Conservation (phyloP, 2,113 vertebrate species). For the Erythrocercus mccallii region DNA sequence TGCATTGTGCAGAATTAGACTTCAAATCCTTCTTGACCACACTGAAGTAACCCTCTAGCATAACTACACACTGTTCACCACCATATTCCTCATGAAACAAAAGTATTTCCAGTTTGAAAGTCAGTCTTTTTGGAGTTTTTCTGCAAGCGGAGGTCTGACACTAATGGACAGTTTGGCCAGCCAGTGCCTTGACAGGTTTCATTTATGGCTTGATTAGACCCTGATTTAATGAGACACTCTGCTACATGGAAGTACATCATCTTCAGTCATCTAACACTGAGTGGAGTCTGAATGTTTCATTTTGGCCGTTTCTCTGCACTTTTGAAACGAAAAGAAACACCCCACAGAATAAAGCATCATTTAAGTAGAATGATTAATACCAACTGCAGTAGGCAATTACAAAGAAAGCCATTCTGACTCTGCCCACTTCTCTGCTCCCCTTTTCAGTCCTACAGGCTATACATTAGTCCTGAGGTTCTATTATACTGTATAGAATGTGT, state of each 20-base stretch:
- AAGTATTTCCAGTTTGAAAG: neutral
- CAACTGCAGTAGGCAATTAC: slow-evolving; percentile 24
- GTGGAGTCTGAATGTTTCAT: neutral
- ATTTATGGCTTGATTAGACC: slow-evolving; percentile 43
- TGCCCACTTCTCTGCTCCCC: slow-evolving; percentile 34
- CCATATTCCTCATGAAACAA: neutral
- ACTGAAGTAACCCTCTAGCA: neutral
- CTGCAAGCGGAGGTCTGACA: neutral
- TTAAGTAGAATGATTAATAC: slow-evolving; percentile 29
- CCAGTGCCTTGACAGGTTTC: neutral
- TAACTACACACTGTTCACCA: neutral
- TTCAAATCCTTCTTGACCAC: neutral
- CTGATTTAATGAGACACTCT: slow-evolving; percentile 25
- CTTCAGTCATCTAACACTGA: slow-evolving; percentile 7
- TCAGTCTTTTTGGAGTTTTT: neutral
- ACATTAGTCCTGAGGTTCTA: slow-evolving; percentile 12
- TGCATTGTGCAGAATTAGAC: neutral
- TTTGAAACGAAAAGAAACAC: neutral
- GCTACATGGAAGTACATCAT: neutral
- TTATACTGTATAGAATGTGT: neutral
- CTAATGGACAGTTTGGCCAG: neutral
- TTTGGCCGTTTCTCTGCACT: neutral
- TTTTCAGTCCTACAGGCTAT: neutral
- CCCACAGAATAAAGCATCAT: neutral
- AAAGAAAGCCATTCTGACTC: slow-evolving; percentile 44